Conservation (phyloP, 1,140 invertebrate genomes). For the Teleogryllus occipitalis region DNA sequence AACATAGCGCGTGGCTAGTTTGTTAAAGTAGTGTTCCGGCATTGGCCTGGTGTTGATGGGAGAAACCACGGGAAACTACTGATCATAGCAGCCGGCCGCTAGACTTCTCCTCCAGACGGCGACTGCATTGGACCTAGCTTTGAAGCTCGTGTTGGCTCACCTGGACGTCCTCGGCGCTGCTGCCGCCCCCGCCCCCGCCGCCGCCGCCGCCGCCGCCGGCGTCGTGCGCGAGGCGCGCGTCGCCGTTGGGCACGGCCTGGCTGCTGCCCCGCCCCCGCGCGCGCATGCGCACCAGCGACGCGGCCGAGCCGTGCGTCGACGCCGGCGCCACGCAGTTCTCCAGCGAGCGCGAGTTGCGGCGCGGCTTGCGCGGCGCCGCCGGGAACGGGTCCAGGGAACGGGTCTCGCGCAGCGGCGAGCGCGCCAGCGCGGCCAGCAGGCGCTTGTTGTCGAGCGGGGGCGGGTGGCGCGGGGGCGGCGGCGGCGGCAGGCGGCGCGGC, state of each 20-base stretch:
- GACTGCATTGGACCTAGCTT: too few species aligned
- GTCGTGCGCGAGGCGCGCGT: too few species aligned
- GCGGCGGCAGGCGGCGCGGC: constrained; percentile 2
- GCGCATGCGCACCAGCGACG: neutral
- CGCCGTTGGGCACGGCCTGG: too few species aligned
- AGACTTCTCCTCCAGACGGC: too few species aligned
- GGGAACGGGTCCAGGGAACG: constrained; percentile 27
- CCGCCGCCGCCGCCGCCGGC: too few species aligned
- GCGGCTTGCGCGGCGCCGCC: constrained; percentile 14
- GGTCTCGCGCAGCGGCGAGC: constrained; percentile 19
- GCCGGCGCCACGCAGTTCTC: constrained; percentile 19
- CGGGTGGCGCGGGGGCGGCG: constrained; percentile 1
- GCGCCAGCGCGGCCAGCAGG: neutral
- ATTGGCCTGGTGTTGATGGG: too few species aligned
- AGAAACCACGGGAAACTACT: too few species aligned
- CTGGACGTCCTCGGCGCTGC: neutral
- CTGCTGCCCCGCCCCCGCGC: too few species aligned
- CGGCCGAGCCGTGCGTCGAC: neutral
- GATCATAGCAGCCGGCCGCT: too few species aligned
- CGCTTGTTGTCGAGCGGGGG: neutral
- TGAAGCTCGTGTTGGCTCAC: too few species aligned
- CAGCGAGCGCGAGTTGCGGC: constrained; percentile 16
- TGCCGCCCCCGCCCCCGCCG: neutral
- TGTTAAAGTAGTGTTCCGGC: too few species aligned
- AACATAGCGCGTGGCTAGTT: too few species aligned